A percentile compares a stretch with the other conserved stretches of the same genome.
Evolutionary conservation across 2,113 vertebrate genomes (phyloP).

Genomic region (Syngnathus typhle): DNA sequence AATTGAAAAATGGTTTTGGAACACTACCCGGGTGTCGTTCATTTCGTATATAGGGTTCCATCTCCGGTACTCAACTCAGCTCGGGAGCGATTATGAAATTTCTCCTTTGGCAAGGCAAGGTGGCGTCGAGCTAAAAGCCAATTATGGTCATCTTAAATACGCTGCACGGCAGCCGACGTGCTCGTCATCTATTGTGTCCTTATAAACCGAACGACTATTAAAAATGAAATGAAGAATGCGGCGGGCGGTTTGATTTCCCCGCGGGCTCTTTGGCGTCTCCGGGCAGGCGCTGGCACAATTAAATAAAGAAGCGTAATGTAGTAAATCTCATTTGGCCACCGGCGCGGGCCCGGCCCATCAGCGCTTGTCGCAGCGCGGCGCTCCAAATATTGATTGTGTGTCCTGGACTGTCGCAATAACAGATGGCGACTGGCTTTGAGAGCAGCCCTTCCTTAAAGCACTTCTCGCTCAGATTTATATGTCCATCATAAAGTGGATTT

Average conservation of each 20-base stretch:
- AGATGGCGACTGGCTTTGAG: slow-evolving; percentile 35
- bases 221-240: slow-evolving; percentile 27
- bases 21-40: too few relatives aligned
- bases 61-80: too few relatives aligned
- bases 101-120: not conserved
- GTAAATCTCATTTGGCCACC: slow-evolving; percentile 50
- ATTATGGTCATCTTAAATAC: not conserved
- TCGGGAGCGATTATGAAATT: not conserved
- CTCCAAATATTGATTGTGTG: slow-evolving; percentile 46
- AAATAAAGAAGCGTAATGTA: slow-evolving; percentile 48
- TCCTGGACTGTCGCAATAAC: slow-evolving; percentile 37
- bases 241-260: slow-evolving; percentile 28
- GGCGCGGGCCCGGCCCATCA: slow-evolving; percentile 36
- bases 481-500: slow-evolving; percentile 19
- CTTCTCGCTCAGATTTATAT: slow-evolving; percentile 1
- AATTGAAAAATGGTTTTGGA: too few relatives aligned
- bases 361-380: slow-evolving; percentile 40
- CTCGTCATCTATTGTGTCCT: slow-evolving; percentile 1
- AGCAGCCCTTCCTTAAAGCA: slow-evolving; percentile 32
- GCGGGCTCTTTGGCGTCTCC: slow-evolving; percentile 31
- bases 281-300: slow-evolving; percentile 30
- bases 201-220: slow-evolving; percentile 18
- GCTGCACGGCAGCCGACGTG: not conserved
- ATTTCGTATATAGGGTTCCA: too few relatives aligned
- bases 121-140: not conserved